Conservation (phyloP, 2,113 vertebrate genomes). For the Triplophysa rosa region DNA sequence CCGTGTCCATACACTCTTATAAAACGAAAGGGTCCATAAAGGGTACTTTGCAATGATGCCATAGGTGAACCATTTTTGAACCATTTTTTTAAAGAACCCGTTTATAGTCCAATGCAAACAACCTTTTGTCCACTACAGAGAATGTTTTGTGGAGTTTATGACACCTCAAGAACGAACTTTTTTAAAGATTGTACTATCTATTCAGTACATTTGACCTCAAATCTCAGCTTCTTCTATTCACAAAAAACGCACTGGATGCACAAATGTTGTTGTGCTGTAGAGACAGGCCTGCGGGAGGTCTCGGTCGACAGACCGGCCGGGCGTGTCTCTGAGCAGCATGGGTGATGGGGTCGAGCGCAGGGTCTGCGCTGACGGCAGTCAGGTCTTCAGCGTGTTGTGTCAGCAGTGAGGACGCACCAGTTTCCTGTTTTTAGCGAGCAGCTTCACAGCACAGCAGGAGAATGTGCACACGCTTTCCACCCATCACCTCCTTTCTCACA, state of each 20-base stretch:
- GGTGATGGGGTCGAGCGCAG: constrained; percentile 57
- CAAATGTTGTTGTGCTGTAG: neutral
- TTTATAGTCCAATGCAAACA: no score
- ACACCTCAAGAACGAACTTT: no score
- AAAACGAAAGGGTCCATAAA: no score
- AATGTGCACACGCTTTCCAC: constrained; percentile 72
- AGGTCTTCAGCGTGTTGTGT: constrained; percentile 61
- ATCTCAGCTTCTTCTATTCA: neutral
- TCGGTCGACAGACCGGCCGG: neutral
- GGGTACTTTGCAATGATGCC: no score
- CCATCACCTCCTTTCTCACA: constrained; percentile 54
- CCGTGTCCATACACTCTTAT: no score
- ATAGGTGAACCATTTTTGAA: no score
- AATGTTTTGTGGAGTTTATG: no score
- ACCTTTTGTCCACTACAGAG: no score
- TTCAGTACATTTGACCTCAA: no score
- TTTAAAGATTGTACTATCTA: no score
- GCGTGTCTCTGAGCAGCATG: neutral
- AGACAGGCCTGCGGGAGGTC: constrained; percentile 37
- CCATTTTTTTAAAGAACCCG: no score
- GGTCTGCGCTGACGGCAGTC: constrained; percentile 33
- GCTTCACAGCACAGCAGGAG: constrained; percentile 88
- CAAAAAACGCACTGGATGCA: neutral
- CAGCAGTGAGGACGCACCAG: constrained; percentile 73
- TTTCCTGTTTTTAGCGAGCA: constrained; percentile 82